Conservation (phyloP, 2,797 vertebrate genomes). For the Nyctibius grandis region DNA sequence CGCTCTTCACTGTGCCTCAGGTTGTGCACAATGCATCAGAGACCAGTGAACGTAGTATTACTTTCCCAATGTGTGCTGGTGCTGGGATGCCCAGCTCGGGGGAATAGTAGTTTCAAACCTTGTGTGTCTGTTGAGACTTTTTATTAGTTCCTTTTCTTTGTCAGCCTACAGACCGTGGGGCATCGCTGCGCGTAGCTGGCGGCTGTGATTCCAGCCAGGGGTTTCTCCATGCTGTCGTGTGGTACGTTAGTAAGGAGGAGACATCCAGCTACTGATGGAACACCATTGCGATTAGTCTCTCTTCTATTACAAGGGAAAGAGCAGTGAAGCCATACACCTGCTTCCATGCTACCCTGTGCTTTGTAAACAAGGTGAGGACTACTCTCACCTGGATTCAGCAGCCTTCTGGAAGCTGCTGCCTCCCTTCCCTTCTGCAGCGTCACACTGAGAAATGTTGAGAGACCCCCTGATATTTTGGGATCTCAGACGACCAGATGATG, state of each 20-base stretch:
- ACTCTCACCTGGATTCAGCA: not conserved
- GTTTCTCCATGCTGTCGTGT: not conserved
- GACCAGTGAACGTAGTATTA: not conserved
- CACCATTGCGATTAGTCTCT: not conserved
- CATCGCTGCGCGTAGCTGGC: not conserved
- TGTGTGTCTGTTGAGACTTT: not conserved
- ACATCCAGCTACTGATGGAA: not conserved
- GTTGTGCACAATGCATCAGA: not conserved
- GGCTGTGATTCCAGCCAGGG: not conserved
- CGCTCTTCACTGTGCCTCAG: not conserved
- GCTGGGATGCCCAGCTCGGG: not conserved
- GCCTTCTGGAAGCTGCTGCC: not conserved
- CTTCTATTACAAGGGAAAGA: not conserved
- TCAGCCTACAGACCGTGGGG: accelerated
- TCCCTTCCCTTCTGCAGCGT: not conserved
- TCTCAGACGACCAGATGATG: not conserved
- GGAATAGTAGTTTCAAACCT: not conserved
- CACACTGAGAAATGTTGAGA: not conserved
- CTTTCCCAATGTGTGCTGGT: not conserved
- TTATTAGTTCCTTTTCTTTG: not conserved
- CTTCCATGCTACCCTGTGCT: not conserved
- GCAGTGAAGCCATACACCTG: not conserved
- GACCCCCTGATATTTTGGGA: not conserved
- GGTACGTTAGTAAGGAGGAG: not conserved
- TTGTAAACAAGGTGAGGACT: not conserved